These are phyloP conservation scores for Athrips mouffetella DNA, from an alignment of 2,888 invertebrate species.

Conservation along the genomic window DNA sequence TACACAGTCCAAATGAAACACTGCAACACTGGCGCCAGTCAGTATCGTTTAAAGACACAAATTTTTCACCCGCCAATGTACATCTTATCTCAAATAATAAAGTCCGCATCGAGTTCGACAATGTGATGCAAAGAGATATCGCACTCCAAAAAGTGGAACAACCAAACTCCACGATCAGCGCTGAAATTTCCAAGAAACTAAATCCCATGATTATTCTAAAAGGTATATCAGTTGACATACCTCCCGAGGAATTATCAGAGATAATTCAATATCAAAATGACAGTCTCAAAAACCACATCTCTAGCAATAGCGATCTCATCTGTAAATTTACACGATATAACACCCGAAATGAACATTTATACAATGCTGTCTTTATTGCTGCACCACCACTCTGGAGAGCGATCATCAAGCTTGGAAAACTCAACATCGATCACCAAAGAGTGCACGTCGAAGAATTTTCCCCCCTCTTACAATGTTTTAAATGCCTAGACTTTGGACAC, in stretches of 20 bases:
- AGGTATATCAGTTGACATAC: constrained; percentile 6
- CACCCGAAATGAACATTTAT: constrained; percentile 2
- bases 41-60: background rate
- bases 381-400: constrained; percentile 9
- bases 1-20: background rate
- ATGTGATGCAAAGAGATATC: background rate
- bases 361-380: constrained; percentile 15
- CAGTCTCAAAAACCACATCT: background rate
- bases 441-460: constrained; percentile 16
- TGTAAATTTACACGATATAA: constrained; percentile 6
- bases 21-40: background rate
- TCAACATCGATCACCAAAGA: constrained; percentile 21
- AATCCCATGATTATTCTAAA: constrained; percentile 20
- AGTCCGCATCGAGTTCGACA: background rate
- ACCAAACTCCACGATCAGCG: too few relatives aligned
- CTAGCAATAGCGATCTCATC: background rate
- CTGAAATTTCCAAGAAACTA: constrained; percentile 9
- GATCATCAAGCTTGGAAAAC: background rate
- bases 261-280: constrained; percentile 7
- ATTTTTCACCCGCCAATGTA: background rate
- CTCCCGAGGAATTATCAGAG: background rate
- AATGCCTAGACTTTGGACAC: constrained; percentile 25
- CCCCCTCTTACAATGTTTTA: constrained; percentile 22
- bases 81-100: background rate
- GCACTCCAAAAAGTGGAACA: background rate